Evolutionary conservation across 2,888 invertebrate genomes (phyloP).

Genomic region (Tromatobia lineatoria): DNA sequence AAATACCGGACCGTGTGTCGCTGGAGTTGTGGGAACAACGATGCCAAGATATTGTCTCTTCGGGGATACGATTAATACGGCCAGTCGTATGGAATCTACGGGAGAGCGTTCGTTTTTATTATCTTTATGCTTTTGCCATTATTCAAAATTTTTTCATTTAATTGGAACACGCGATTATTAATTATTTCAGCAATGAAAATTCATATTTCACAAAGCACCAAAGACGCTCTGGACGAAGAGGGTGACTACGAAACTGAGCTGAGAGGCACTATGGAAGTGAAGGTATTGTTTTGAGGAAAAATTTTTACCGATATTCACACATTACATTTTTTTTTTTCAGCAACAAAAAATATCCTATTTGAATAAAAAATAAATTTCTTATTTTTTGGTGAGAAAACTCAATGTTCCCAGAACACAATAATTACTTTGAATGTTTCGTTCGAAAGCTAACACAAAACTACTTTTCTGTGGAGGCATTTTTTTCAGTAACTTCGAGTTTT

Average conservation of each 20-base stretch:
- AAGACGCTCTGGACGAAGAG: slow-evolving; percentile 91
- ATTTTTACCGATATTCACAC: neutral
- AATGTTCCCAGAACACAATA: too few species aligned
- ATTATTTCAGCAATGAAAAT: slow-evolving; percentile 90
- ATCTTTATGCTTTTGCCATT: neutral
- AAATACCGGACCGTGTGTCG: slow-evolving; percentile 94
- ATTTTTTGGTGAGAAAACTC: too few species aligned
- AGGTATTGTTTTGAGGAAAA: slow-evolving; percentile 86
- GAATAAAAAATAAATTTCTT: too few species aligned
- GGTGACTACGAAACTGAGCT: slow-evolving; percentile 92
- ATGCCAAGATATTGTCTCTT: slow-evolving; percentile 95
- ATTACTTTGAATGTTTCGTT: too few species aligned
- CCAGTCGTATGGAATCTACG: slow-evolving; percentile 94
- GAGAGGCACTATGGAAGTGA: slow-evolving; percentile 93
- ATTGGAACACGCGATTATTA: neutral
- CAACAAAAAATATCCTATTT: too few species aligned
- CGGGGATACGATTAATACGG: slow-evolving; percentile 95
- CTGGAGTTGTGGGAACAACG: slow-evolving; percentile 94
- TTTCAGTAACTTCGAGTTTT: too few species aligned
- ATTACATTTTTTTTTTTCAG: neutral
- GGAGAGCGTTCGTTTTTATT: slow-evolving; percentile 90
- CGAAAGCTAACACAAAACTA: too few species aligned
- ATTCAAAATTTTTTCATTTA: neutral
- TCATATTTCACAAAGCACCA: slow-evolving; percentile 94
- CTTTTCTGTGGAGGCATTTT: too few species aligned